Conservation (phyloP, 2,113 vertebrate genomes). For the Nerophis lumbriciformis region DNA sequence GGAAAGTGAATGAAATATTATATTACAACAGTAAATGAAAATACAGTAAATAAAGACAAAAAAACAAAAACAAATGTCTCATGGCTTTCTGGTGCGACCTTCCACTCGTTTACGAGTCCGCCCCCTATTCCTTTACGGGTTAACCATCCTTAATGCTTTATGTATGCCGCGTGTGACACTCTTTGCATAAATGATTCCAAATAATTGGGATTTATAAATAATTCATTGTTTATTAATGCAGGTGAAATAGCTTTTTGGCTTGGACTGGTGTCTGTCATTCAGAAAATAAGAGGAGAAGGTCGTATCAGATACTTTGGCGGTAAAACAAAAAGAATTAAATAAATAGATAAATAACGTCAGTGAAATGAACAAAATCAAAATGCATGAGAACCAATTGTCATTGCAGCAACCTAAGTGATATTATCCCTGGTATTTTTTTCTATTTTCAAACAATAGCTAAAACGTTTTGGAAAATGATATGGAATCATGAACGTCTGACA, state of each 20-base stretch:
- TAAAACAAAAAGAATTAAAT: conserved; percentile 20
- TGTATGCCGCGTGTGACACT: conserved; percentile 96
- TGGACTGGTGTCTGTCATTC: conserved; percentile 74
- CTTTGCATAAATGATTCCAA: conserved; percentile 99
- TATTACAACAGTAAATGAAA: conserved; percentile 26
- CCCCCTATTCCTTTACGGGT: conserved; percentile 81
- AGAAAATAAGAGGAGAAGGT: conserved; percentile 70
- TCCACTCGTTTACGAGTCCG: conserved; percentile 52
- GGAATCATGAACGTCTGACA: conserved; percentile 1
- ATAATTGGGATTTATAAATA: conserved; percentile 98
- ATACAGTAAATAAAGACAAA: conserved; percentile 11
- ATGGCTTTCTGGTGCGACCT: conserved; percentile 74
- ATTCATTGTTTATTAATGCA: conserved; percentile 98
- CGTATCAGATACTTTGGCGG: conserved; percentile 65
- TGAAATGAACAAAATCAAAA: conserved; percentile 70
- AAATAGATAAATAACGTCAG: conserved; percentile 53
- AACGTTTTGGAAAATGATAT: neutral
- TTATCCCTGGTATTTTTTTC: conserved; percentile 11
- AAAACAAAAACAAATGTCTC: conserved; percentile 25
- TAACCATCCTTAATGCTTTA: conserved; percentile 91
- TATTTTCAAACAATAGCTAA: conserved; percentile 24
- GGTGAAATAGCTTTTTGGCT: conserved; percentile 88
- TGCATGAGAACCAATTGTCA: conserved; percentile 58
- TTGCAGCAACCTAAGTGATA: conserved; percentile 26
- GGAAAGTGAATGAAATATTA: conserved; percentile 8